Percentiles rank a stretch among this genome's conserved stretches.
phyloP scores from a whole-genome alignment of 2,888 invertebrate species.

The Plemyria rubiginata region DNA sequence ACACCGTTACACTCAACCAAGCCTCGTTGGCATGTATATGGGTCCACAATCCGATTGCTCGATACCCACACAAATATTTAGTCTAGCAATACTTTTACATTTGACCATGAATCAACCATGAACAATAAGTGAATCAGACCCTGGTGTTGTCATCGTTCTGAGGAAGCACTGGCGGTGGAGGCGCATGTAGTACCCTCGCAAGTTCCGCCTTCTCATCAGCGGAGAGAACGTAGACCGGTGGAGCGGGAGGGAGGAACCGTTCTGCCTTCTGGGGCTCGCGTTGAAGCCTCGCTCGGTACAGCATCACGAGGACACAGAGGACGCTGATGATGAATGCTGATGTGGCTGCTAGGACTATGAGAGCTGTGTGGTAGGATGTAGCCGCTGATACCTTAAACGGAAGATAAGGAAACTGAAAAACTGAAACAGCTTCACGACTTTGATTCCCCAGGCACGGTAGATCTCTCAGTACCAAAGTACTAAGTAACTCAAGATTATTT shows the following conservation, averaged over 20 bases:
- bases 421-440: no score
- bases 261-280: constrained; percentile 82
- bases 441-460: no score
- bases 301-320: constrained; percentile 89
- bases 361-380: constrained; percentile 90
- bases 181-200: constrained; percentile 71
- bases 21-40: not conserved
- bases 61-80: not conserved
- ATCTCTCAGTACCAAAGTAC: no score
- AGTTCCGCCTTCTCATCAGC: constrained; percentile 86
- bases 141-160: constrained; percentile 58
- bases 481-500: no score
- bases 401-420: no score
- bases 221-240: constrained; percentile 89
- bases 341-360: constrained; percentile 90
- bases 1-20: no score
- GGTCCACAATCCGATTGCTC: constrained; percentile 5
- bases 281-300: constrained; percentile 87
- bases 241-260: constrained; percentile 86
- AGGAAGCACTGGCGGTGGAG: constrained; percentile 64
- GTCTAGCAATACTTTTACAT: constrained; percentile 21
- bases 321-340: constrained; percentile 93
- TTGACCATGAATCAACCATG: constrained; percentile 6
- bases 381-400: constrained; percentile 82
- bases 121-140: constrained; percentile 42